Conservation (phyloP, 2,113 vertebrate genomes). For the Podilymbus podiceps region DNA sequence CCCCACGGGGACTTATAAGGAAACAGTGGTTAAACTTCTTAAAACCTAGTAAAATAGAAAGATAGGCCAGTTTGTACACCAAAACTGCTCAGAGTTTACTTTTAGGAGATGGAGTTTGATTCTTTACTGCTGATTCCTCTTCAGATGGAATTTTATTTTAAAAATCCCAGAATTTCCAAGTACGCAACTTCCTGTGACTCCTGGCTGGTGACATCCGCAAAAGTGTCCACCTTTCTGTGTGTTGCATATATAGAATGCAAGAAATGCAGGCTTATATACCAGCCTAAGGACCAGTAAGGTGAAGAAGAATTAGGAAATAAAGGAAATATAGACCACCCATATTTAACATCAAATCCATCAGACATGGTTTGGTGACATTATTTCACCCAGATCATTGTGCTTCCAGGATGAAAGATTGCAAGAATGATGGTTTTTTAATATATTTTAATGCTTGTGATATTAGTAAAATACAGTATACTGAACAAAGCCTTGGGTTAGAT, state of each 20-base stretch:
- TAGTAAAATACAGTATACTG: neutral
- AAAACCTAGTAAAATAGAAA: neutral
- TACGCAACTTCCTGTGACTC: neutral
- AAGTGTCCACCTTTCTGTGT: neutral
- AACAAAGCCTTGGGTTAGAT: neutral
- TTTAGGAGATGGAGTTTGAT: neutral
- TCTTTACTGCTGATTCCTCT: neutral
- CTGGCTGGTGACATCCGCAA: neutral
- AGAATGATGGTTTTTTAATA: neutral
- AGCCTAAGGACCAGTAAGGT: neutral
- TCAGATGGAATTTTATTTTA: neutral
- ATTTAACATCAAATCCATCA: conserved; percentile 34
- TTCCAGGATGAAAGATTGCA: conserved; percentile 21
- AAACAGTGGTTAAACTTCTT: conserved; percentile 43
- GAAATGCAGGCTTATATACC: neutral
- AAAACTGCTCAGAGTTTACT: neutral
- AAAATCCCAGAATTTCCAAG: neutral
- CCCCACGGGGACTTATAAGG: conserved; percentile 2
- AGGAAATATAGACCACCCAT: neutral
- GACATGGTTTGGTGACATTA: neutral
- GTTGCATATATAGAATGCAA: neutral
- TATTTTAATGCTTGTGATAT: conserved; percentile 7
- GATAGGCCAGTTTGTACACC: neutral
- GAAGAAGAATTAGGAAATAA: neutral
- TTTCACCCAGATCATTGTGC: neutral